These are phyloP conservation scores for Chrysogorgia sp. DNA, from an alignment of 92 coral and sea anemone species.

Conservation along the genomic window DNA sequence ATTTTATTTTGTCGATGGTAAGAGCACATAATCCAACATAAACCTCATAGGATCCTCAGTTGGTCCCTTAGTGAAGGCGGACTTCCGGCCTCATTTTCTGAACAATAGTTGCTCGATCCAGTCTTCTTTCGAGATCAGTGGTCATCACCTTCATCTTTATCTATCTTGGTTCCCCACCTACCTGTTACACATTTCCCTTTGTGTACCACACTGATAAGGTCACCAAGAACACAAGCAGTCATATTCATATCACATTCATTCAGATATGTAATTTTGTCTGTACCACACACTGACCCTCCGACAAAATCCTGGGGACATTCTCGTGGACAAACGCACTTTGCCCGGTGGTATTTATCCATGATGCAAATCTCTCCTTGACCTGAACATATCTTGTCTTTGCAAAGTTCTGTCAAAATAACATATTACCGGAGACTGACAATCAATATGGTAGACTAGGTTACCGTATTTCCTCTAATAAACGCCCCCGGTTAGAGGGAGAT, in stretches of 20 bases:
- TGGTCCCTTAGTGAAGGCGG: no score
- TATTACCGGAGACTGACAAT: not conserved
- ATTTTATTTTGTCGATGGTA: no score
- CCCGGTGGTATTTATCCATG: constrained; percentile 63
- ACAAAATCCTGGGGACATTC: constrained; percentile 54
- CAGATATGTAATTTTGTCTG: constrained; percentile 72
- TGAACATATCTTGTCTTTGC: constrained; percentile 64
- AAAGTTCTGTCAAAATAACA: constrained; percentile 51
- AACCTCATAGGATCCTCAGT: no score
- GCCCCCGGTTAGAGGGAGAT: no score
- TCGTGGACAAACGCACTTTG: constrained; percentile 70
- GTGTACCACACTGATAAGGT: constrained; percentile 60
- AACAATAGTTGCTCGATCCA: no score
- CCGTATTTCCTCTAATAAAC: no score
- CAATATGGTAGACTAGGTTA: no score
- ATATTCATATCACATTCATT: constrained; percentile 79
- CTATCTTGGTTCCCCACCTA: not conserved
- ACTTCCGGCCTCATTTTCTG: no score
- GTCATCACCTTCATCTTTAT: not conserved
- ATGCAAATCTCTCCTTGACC: constrained; percentile 75
- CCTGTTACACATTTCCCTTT: constrained; percentile 58
- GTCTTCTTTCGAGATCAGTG: no score
- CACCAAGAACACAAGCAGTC: constrained; percentile 83
- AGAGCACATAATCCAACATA: no score
- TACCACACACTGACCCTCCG: constrained; percentile 71